These are phyloP conservation scores for Cariama cristata DNA, from an alignment of 2,113 vertebrate species.

Conservation along the genomic window DNA sequence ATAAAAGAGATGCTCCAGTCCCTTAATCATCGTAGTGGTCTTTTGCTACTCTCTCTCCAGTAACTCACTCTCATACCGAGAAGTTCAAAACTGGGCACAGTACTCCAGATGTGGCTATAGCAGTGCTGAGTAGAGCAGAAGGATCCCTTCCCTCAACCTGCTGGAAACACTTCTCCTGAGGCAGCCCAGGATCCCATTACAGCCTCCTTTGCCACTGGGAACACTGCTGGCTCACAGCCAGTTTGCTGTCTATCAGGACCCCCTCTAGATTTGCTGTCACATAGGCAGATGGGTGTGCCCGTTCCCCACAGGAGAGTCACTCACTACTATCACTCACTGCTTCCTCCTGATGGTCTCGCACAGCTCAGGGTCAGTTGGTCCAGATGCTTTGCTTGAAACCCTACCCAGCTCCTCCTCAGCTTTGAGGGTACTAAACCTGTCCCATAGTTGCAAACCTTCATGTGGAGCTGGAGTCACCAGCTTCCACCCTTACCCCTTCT, in stretches of 20 bases:
- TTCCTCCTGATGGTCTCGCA: not conserved
- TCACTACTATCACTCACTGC: not conserved
- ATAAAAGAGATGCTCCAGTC: not conserved
- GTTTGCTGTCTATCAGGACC: not conserved
- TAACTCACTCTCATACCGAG: not conserved
- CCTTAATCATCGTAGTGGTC: not conserved
- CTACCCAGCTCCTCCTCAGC: not conserved
- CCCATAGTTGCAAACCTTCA: not conserved
- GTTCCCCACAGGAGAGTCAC: fast-evolving
- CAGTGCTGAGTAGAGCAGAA: not conserved
- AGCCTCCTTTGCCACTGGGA: not conserved
- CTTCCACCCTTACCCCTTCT: not conserved
- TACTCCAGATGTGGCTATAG: not conserved
- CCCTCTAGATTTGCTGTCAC: not conserved
- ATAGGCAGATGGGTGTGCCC: not conserved
- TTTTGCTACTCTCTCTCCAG: not conserved
- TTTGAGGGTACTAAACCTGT: not conserved
- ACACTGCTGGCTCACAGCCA: not conserved
- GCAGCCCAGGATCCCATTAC: not conserved
- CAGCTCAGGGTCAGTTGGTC: not conserved
- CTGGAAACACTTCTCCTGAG: not conserved
- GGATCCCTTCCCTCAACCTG: not conserved
- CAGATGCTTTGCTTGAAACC: not conserved
- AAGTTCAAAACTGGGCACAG: not conserved
- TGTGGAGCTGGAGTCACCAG: not conserved